These are phyloP conservation scores for Cliona cf. orientalis DNA, from an alignment of 37 sponge, comb jelly and placozoan species.

Conservation along the genomic window DNA sequence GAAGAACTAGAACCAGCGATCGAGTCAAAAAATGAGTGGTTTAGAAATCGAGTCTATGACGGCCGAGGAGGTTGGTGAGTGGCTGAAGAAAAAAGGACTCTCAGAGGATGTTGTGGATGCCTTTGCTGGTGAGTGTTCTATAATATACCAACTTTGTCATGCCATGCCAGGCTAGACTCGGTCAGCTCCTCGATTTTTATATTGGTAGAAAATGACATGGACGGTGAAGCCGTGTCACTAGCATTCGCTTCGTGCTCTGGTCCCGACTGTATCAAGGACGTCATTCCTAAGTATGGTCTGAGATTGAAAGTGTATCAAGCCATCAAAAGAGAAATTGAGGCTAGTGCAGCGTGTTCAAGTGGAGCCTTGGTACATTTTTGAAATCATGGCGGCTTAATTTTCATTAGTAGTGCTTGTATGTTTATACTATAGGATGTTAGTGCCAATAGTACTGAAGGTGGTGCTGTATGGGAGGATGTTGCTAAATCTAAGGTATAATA, in stretches of 20 bases:
- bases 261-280: slow-evolving; percentile 8
- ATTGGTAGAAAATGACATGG: slow-evolving; percentile 12
- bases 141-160: background rate
- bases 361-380: too few relatives aligned
- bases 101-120: background rate
- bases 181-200: background rate
- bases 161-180: background rate
- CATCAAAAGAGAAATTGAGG: background rate
- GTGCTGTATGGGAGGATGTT: too few relatives aligned
- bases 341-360: too few relatives aligned
- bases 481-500: too few relatives aligned
- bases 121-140: slow-evolving; percentile 7
- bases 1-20: too few relatives aligned
- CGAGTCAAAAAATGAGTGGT: too few relatives aligned
- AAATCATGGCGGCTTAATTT: too few relatives aligned
- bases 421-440: too few relatives aligned
- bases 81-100: background rate
- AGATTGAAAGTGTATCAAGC: slow-evolving; percentile 9
- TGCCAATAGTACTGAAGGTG: too few relatives aligned
- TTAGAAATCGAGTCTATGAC: background rate
- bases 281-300: background rate
- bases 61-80: background rate
- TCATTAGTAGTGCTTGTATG: too few relatives aligned
- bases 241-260: slow-evolving; percentile 1
- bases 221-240: background rate